Conservation (phyloP, 2,113 vertebrate genomes). For the Sterna hirundo region DNA sequence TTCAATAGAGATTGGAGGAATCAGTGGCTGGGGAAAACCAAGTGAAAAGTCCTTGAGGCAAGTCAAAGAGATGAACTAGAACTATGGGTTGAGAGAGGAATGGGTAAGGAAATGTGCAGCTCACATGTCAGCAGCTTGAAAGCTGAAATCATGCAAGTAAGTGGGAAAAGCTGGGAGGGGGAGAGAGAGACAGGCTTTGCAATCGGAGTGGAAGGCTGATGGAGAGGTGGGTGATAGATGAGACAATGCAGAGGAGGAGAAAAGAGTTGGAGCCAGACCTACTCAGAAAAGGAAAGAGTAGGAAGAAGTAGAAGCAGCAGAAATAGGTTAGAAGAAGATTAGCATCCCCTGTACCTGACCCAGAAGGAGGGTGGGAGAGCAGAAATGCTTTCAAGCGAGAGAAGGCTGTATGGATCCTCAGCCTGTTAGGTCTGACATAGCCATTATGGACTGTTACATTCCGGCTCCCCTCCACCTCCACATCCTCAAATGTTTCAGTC, state of each 20-base stretch:
- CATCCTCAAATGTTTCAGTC: conserved; percentile 34
- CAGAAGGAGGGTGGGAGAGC: not conserved
- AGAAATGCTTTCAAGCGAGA: not conserved
- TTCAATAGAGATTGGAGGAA: not conserved
- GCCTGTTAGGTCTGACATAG: not conserved
- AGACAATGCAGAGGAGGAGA: conserved; percentile 42
- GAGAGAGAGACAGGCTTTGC: not conserved
- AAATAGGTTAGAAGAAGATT: conserved; percentile 8
- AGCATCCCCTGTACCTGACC: not conserved
- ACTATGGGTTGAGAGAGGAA: not conserved
- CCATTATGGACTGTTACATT: not conserved
- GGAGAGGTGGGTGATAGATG: conserved; percentile 20
- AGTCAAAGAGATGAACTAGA: not conserved
- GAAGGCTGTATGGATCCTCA: not conserved
- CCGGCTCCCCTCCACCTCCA: conserved; percentile 29
- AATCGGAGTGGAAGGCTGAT: not conserved
- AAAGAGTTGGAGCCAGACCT: not conserved
- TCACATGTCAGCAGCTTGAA: not conserved
- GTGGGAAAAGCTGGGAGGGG: not conserved
- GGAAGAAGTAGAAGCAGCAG: conserved; percentile 38
- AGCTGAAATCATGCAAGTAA: not conserved
- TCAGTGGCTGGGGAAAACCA: not conserved
- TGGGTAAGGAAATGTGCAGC: not conserved
- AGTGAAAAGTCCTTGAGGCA: not conserved
- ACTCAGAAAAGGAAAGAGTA: conserved; percentile 21